These are phyloP conservation scores for Eupithecia abbreviata DNA, from an alignment of 2,888 invertebrate species.

Conservation along the genomic window DNA sequence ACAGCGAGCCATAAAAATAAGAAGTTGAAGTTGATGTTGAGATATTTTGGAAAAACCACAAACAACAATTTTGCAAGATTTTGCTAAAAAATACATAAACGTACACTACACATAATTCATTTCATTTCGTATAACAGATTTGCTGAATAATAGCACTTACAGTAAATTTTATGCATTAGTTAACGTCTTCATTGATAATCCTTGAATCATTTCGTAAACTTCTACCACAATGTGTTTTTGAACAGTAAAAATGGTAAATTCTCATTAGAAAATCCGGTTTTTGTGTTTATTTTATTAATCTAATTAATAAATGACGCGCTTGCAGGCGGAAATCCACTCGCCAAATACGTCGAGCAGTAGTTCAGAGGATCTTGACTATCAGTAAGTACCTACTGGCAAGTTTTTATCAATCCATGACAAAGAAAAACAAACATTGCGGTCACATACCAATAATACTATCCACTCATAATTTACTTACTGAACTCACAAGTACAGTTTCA, in stretches of 20 bases:
- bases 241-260: slow-evolving; percentile 30
- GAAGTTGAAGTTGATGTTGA: too few species aligned
- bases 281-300: not conserved
- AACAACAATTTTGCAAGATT: not conserved
- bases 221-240: slow-evolving; percentile 18
- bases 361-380: slow-evolving; percentile 64
- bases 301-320: slow-evolving; percentile 34
- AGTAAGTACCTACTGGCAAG: slow-evolving; percentile 60
- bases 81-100: too few species aligned
- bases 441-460: not conserved
- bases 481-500: not conserved
- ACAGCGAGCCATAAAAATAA: too few species aligned
- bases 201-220: not conserved
- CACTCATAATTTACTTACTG: not conserved
- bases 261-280: slow-evolving; percentile 17
- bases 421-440: slow-evolving; percentile 27
- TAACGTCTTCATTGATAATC: too few species aligned
- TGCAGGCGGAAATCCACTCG: slow-evolving; percentile 55
- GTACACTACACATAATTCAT: too few species aligned
- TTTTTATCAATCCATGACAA: slow-evolving; percentile 28
- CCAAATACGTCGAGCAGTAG: slow-evolving; percentile 59
- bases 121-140: too few species aligned
- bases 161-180: too few species aligned
- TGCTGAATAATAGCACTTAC: too few species aligned
- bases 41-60: too few species aligned